Conservation (phyloP, 2,797 vertebrate genomes). For the Poeciliopsis gracilis region DNA sequence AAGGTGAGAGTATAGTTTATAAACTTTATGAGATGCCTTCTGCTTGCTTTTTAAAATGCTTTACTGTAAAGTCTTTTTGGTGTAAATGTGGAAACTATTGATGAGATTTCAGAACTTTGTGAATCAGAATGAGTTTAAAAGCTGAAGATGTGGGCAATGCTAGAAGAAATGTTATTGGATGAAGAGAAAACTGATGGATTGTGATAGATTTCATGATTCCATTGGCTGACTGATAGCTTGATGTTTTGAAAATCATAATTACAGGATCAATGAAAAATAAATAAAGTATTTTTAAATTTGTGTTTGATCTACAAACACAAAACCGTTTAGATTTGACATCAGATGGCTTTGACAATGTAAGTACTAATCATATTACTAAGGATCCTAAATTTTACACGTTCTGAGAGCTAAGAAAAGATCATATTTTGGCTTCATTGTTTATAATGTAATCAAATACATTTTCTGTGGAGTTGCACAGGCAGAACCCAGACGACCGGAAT, state of each 20-base stretch:
- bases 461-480: background rate
- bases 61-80: background rate
- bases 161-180: background rate
- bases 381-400: background rate
- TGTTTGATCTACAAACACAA: background rate
- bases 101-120: background rate
- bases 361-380: background rate
- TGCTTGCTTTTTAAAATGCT: background rate
- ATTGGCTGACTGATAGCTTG: background rate
- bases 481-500: conserved; percentile 5
- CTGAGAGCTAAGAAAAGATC: background rate
- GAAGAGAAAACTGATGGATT: background rate
- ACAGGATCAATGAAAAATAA: background rate
- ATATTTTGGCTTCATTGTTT: background rate
- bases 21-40: background rate
- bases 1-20: background rate
- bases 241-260: background rate
- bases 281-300: no score
- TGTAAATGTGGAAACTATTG: background rate
- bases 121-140: background rate
- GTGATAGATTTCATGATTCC: background rate
- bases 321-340: background rate
- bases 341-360: background rate
- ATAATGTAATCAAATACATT: background rate
- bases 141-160: background rate